These are phyloP conservation scores for Ardeotis arabs DNA, from an alignment of 2,113 vertebrate species.

Conservation along the genomic window DNA sequence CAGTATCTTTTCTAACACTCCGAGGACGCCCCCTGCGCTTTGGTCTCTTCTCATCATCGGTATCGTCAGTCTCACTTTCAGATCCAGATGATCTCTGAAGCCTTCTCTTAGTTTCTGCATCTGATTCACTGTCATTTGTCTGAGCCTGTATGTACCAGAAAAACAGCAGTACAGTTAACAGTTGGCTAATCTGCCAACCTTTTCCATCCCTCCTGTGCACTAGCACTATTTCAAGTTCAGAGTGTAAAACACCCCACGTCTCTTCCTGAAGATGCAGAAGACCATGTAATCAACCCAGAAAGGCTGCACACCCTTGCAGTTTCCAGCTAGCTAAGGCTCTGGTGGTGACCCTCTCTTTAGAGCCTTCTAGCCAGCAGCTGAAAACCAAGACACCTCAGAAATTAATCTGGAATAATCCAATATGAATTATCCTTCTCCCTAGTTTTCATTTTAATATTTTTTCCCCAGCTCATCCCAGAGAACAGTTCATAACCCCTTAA, in stretches of 20 bases:
- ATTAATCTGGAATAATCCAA: background rate
- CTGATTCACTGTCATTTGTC: constrained; percentile 96
- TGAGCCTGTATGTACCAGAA: constrained; percentile 78
- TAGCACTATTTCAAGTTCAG: background rate
- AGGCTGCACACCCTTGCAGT: background rate
- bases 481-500: background rate
- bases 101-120: constrained; percentile 92
- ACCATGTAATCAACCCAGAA: background rate
- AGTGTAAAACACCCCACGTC: background rate
- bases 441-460: background rate
- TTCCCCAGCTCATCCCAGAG: background rate
- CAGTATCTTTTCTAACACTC: constrained; percentile 91
- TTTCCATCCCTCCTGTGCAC: background rate
- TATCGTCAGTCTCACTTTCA: constrained; percentile 94
- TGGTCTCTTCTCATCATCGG: constrained; percentile 93
- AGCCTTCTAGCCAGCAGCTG: background rate
- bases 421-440: background rate
- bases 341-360: background rate
- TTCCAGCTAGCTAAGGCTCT: background rate
- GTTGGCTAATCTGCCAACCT: background rate
- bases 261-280: background rate
- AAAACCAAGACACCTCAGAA: background rate
- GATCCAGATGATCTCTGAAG: constrained; percentile 90
- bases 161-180: background rate
- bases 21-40: constrained; percentile 92